Conservation (phyloP, 1,140 invertebrate genomes). For the Ridgeia piscesae region DNA sequence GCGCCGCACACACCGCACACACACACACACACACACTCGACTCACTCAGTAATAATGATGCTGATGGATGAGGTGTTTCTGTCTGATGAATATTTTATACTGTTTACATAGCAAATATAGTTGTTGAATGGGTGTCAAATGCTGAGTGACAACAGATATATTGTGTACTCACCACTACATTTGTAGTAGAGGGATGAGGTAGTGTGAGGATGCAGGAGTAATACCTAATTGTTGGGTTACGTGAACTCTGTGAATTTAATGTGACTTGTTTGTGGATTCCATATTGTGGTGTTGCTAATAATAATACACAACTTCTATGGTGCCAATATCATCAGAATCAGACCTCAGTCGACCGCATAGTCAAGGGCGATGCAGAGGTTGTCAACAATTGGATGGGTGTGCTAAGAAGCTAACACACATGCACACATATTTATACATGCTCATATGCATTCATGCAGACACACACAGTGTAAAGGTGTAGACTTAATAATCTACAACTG, state of each 20-base stretch:
- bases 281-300: neutral
- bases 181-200: neutral
- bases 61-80: no score
- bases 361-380: no score
- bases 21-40: no score
- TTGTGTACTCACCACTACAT: neutral
- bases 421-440: no score
- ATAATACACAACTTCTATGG: no score
- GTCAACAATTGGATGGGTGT: no score
- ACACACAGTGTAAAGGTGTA: neutral
- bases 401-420: no score
- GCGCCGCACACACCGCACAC: no score
- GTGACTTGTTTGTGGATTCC: neutral
- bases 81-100: neutral
- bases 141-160: neutral
- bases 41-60: no score
- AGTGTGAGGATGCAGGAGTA: neutral
- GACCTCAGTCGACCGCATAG: no score
- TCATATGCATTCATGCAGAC: neutral
- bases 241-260: neutral
- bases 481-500: neutral
- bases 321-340: no score
- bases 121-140: neutral
- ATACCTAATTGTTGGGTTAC: neutral
- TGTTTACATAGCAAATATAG: constrained; percentile 11